Conservation (phyloP, 64 coral and sea anemone species). For the Trachythela sp. region DNA sequence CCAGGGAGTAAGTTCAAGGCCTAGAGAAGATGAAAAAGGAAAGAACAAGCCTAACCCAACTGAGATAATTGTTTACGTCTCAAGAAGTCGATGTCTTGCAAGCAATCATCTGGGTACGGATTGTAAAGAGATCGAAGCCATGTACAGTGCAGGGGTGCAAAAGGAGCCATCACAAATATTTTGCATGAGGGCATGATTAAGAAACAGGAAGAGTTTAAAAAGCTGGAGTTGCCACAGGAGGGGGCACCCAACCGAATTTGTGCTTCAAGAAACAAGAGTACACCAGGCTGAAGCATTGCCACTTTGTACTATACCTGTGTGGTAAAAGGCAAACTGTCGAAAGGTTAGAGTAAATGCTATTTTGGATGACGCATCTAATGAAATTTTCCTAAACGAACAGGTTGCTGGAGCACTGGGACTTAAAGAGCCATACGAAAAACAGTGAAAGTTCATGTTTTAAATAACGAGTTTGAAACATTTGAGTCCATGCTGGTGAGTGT, state of each 20-base stretch:
- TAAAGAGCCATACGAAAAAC: not conserved
- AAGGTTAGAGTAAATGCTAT: not conserved
- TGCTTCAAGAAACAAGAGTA: not conserved
- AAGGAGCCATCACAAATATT: too few relatives aligned
- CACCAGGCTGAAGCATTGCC: not conserved
- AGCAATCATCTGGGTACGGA: too few relatives aligned
- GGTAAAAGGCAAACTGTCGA: not conserved
- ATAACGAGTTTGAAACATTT: not conserved
- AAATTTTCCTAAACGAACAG: not conserved
- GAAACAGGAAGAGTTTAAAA: not conserved
- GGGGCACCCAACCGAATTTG: not conserved
- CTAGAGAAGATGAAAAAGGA: too few relatives aligned
- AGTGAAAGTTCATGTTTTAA: not conserved
- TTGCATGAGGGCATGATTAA: not conserved
- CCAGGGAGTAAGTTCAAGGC: not conserved
- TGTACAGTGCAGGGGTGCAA: too few relatives aligned
- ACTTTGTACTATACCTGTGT: not conserved
- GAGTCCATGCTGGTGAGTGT: not conserved
- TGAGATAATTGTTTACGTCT: too few relatives aligned
- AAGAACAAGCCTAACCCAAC: too few relatives aligned
- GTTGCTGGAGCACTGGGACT: not conserved
- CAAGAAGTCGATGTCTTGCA: too few relatives aligned
- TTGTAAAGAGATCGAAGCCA: too few relatives aligned
- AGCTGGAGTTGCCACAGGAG: not conserved
- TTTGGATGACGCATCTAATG: slow-evolving; percentile 2